Evolutionary conservation across 2,113 vertebrate genomes (phyloP).

Genomic region (Onychostruthus taczanowskii): DNA sequence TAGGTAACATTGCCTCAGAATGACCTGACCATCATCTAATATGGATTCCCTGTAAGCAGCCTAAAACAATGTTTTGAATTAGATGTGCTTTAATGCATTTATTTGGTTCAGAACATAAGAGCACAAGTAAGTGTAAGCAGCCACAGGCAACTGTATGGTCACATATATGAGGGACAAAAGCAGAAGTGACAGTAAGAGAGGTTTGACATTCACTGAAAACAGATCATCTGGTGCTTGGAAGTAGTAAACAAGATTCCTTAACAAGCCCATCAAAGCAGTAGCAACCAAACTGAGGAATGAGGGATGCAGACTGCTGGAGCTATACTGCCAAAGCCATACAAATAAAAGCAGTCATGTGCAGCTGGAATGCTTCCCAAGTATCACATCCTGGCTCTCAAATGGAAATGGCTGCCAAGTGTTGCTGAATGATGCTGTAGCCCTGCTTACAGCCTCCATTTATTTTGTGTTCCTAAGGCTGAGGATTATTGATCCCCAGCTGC

Average conservation of each 20-base stretch:
- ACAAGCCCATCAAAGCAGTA: not conserved
- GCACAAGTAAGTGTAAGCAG: not conserved
- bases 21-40: not conserved
- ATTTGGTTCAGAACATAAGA: not conserved
- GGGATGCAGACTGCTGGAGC: not conserved
- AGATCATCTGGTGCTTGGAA: not conserved
- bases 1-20: not conserved
- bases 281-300: not conserved
- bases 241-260: not conserved
- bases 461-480: not conserved
- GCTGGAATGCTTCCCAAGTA: not conserved
- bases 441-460: not conserved
- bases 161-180: not conserved
- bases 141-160: not conserved
- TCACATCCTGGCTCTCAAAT: not conserved
- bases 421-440: not conserved
- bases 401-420: not conserved
- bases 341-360: slow-evolving; percentile 7
- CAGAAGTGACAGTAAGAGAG: not conserved
- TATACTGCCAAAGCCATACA: not conserved
- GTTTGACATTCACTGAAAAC: not conserved
- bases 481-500: not conserved
- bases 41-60: not conserved
- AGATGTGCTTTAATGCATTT: not conserved
- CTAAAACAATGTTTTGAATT: not conserved